Evolutionary conservation across 2,113 vertebrate species (phyloP), one percentile per base, ranked within the genome.

Genomic region (Hippocampus barbouri): DNA sequence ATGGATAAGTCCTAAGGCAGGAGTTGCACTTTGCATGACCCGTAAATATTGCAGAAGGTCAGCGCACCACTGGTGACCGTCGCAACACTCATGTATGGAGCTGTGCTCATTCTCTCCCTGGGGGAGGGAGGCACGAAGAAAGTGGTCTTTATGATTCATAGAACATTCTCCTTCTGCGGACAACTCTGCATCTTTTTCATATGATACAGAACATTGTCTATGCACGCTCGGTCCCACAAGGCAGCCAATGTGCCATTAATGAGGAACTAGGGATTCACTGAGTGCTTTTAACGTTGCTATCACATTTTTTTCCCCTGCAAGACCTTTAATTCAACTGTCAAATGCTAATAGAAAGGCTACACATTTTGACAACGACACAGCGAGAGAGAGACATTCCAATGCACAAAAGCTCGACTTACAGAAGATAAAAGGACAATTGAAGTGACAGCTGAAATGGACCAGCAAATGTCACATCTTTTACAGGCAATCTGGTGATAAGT

Each of bases 371-470:
- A 65, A 43, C 40, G 6, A 23, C 53, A 27, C 53, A 73, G 72
- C 10, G 40, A 14, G n/a, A 38, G 34, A 47, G 64, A 47, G 64
- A 47, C 64, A 45, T 66, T 15, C 59, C 64, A 77, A 70, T 62
- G 62, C 57, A 62, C 53, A 62, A 57, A n/a, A 76, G 76, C 59
- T 41, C 27, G 40, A 66, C 11, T 66, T 71, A 72, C 57, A 66
- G 40, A 80, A 16, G n/a, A 49, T 69, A 68, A 75, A 76, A 75
- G 49, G 65, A n/a, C 54, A 78, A 71, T 71, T 38, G 66, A 81
- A 78, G 62, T 86, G 83, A 88, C 85, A 83, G 80, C 78, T 82
- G 63, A 85, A 85, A 86, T 81, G 84, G 86, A 79, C 66, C 83
- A 73, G 79, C 34, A 85, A 88, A 85, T 85, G 82, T 83, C 76